Conservation (phyloP, 2,888 invertebrate species). For the Rhorus exstirpatorius region DNA sequence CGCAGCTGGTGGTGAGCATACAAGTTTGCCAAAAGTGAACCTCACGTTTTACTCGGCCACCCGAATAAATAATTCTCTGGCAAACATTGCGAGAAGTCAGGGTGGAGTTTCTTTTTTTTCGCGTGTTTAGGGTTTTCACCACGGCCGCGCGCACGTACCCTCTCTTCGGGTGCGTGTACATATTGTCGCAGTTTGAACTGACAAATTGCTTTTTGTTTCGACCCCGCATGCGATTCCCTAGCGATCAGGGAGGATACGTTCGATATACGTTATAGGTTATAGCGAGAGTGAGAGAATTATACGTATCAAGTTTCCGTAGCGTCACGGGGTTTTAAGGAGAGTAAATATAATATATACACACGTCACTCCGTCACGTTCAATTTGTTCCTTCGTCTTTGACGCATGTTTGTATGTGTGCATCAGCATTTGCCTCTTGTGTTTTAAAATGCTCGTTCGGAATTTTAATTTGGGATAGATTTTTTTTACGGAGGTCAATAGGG, state of each 20-base stretch:
- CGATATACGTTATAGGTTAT: slow-evolving; percentile 14
- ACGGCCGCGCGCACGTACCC: slow-evolving; percentile 59
- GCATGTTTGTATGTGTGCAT: neutral
- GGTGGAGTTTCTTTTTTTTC: slow-evolving; percentile 15
- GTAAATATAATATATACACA: slow-evolving; percentile 39
- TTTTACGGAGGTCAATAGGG: too few species aligned
- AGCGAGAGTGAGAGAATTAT: slow-evolving; percentile 48
- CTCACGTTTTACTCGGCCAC: slow-evolving; percentile 24
- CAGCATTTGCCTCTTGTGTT: too few species aligned
- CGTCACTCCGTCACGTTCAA: slow-evolving; percentile 73
- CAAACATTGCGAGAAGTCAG: slow-evolving; percentile 60
- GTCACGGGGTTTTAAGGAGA: slow-evolving; percentile 73
- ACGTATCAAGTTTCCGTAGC: slow-evolving; percentile 77
- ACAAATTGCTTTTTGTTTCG: slow-evolving; percentile 80
- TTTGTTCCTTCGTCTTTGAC: slow-evolving; percentile 68
- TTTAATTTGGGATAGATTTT: too few species aligned
- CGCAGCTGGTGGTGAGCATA: slow-evolving; percentile 15
- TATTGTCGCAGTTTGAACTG: slow-evolving; percentile 70
- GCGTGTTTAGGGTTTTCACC: slow-evolving; percentile 24
- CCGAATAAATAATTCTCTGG: slow-evolving; percentile 71
- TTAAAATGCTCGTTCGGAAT: too few species aligned
- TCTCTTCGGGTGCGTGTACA: slow-evolving; percentile 40
- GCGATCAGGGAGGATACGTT: neutral
- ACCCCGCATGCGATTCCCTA: slow-evolving; percentile 61
- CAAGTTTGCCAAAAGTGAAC: slow-evolving; percentile 44